These are phyloP conservation scores for Prietella phreatophila DNA, from an alignment of 2,113 vertebrate species.

Conservation along the genomic window DNA sequence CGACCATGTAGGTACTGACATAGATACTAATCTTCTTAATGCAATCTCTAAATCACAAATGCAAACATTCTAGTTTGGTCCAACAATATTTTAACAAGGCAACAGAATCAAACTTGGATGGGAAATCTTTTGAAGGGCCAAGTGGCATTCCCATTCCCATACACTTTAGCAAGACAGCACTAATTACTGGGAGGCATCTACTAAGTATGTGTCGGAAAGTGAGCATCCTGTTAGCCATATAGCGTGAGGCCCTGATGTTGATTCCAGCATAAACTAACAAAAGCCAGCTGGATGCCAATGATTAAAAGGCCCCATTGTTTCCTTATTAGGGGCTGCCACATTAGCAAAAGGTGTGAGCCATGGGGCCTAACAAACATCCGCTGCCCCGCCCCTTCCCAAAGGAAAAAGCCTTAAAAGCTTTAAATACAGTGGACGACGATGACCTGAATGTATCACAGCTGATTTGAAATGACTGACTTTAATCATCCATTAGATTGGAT, in stretches of 20 bases:
- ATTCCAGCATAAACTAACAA: conserved; percentile 59
- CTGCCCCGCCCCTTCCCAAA: conserved; percentile 21
- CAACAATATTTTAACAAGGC: background rate
- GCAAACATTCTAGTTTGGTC: background rate
- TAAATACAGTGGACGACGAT: conserved; percentile 63
- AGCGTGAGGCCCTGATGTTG: conserved; percentile 57
- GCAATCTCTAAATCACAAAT: background rate
- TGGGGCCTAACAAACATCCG: conserved; percentile 57
- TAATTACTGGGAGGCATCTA: conserved; percentile 39
- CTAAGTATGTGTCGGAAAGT: conserved; percentile 44
- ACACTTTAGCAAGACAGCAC: conserved; percentile 39
- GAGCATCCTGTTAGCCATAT: conserved; percentile 56
- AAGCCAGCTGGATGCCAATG: conserved; percentile 53
- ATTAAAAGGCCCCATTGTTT: conserved; percentile 65
- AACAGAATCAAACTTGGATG: background rate
- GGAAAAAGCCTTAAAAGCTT: conserved; percentile 44
- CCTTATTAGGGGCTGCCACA: conserved; percentile 60
- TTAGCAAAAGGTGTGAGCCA: conserved; percentile 66
- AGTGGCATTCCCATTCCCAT: background rate
- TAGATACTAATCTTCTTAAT: background rate
- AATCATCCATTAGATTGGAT: conserved; percentile 44
- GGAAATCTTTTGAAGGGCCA: background rate
- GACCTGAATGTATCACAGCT: conserved; percentile 48
- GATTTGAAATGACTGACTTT: conserved; percentile 34
- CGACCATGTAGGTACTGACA: background rate